Evolutionary conservation across 2,888 invertebrate species (phyloP), one percentile per base, ranked within the genome.

Genomic region (Nomada fabriciana): DNA sequence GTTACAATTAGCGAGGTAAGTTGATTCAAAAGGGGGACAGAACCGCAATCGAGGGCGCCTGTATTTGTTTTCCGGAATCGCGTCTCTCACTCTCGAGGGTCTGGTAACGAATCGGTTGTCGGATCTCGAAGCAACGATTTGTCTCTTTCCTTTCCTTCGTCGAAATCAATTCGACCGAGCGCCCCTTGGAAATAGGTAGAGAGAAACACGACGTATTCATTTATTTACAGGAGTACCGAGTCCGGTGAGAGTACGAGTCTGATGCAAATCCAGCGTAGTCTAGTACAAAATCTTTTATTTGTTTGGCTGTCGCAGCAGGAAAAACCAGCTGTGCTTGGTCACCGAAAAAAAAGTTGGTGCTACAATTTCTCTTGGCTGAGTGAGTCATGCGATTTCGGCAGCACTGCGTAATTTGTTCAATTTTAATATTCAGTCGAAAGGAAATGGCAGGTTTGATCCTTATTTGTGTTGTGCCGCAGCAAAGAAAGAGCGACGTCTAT

Each of bases 181-280:
- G 25, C 9, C 15, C 18, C 20, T 20, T 10, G 18, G 63, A 42
- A 29, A 43, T 7, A 9, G 36, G 29, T 5, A 67, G 68, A 65
- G 52, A 59, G 50, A 18, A 60, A 76, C 47, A 65, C 47, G 13
- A 29, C 36, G 70, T 76, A 74, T 78, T 85, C 76, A 74, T 84
- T 81, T 85, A 85, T 85, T 85, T 85, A 85, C 61, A 29, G 59
- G 18, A 18, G 36, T 36, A 36, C 36, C 5, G 36, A 36, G 36
- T 36, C 36, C 36, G 36, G 36, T 36, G 36, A 36, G 36, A 36
- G 36, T 36, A 36, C 36, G 36, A 36, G 7, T 7, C 36, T 7
- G 36, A 36, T 36, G 36, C 36, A 36, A 36, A 36, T 36, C 36
- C 36, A 36, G 36, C 36, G 36, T 36, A 7, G 7, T 36, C 36